phyloP scores from a whole-genome alignment of 2,797 vertebrate genomes.

The Crax fasciolata region DNA sequence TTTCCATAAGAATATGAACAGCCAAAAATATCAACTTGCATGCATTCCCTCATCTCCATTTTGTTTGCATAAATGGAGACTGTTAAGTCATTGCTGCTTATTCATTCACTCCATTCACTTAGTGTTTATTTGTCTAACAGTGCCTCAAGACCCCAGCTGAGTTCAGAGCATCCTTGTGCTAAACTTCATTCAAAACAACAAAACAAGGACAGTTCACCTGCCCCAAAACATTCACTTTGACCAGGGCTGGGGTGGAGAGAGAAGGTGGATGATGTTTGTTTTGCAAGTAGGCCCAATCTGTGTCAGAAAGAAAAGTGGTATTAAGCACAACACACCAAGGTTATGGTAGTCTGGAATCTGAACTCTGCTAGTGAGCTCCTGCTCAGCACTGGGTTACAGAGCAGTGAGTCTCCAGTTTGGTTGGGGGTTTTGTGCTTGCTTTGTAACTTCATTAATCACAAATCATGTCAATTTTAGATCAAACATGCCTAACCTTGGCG shows the following conservation, averaged over 20 bases:
- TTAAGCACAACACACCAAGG: background rate
- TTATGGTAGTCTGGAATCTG: background rate
- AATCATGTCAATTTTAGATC: background rate
- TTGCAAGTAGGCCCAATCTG: background rate
- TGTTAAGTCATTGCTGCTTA: slow-evolving; percentile 58
- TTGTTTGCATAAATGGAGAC: slow-evolving; percentile 50
- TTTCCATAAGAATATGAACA: background rate
- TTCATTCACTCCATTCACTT: slow-evolving; percentile 26
- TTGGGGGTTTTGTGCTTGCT: background rate
- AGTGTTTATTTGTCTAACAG: background rate
- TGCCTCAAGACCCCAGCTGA: background rate
- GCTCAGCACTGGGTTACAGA: background rate
- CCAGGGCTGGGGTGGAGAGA: background rate
- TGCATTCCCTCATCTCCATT: slow-evolving; percentile 18
- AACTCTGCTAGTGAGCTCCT: background rate
- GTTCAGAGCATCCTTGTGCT: slow-evolving; percentile 29
- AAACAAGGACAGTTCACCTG: slow-evolving; percentile 13
- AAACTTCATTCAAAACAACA: slow-evolving; percentile 28
- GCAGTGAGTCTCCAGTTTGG: background rate
- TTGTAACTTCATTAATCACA: background rate
- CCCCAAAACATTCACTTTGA: background rate
- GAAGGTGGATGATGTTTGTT: background rate
- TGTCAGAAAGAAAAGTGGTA: background rate
- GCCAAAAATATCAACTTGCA: slow-evolving; percentile 4
- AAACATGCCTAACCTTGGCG: background rate